Evolutionary conservation across 2,888 invertebrate species (phyloP), one percentile per base, ranked within the genome.

Genomic region (Bellardia bayeri): DNA sequence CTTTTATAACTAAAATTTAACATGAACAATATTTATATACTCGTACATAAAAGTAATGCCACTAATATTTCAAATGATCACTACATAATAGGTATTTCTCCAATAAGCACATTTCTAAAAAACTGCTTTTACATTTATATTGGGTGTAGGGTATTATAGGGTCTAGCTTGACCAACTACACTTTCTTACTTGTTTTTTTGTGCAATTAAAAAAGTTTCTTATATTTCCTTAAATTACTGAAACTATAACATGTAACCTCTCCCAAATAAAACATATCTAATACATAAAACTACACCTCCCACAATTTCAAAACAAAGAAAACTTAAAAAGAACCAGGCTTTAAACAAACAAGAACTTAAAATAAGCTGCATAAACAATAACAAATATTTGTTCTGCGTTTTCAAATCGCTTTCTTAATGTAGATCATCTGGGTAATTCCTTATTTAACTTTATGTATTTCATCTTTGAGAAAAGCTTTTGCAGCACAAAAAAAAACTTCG

Each of bases 331-430:
- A 75, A 75, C 6, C 33, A n/a, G 49, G 45, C n/a, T 9, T 51
- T 69, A 66, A 66, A n/a, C 14, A 68, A 79, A 58, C n/a, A 68
- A 58, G 37, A 33, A 1, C 37, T 8, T 5, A 42, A 0, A 11
- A 14, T 16, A 72, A 13, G 58, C 72, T n/a, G 61, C 58, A 61
- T 42, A 33, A 64, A 66, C 23, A 23, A 74, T 49, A 16, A n/a
- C 64, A 40, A 30, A 23, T 78, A n/a, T 78, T 78, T 71, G 23
- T 23, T 82, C 42, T 63, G 42, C n/a, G 6, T 40, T 30, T 54
- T 33, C 30, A 74, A 58, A 84, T 74, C 72, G 68, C 51, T 61
- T 79, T 68, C 84, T 79, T 54, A 79, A 84, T 68, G 66, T 80
- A 79, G 79, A 84, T 84, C 84, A 74, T 79, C 66, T 49, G 16